Evolutionary conservation across 2,888 invertebrate genomes (phyloP), one percentile per base, ranked within the genome.

Genomic region (Pyrochroa serraticornis): DNA sequence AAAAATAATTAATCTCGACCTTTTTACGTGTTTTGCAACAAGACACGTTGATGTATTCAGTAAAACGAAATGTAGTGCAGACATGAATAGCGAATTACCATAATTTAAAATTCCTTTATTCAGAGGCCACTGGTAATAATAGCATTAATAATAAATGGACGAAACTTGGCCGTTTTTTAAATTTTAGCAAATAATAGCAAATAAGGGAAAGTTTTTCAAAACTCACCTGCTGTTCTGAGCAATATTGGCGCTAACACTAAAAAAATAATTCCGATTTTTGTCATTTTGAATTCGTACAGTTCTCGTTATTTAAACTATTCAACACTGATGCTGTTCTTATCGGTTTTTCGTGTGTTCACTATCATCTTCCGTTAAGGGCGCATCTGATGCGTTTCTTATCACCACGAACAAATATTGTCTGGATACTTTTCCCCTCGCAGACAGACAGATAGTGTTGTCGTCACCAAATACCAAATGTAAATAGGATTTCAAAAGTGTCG

Each of bases 51-150:
- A 59, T 43, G 48, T 37, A 53, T 50, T 55, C 41, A 55, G 58
- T 54, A 50, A 50, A 47, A 43, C 48, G 42, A 46, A 53, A 58
- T 39, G 43, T 60, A 49, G 55, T 58, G 58, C 60, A 66, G 61
- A 64, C 65, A 67, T 62, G 58, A 65, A 63, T 62, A 63, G 51
- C 46, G 7, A 37, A 66, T 68, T 63, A 63, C 47, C 67, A 68
- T 66, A 67, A 63, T 66, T 70, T 68, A 67, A 67, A 65, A 69
- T 71, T 68, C 67, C 45, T 65, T 66, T 60, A 58, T 62, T 57
- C 47, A 61, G 59, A 67, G 68, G 68, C 63, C 67, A 67, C 43
- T 42, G 58, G 57, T 57, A 43, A 60, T 63, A 51, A 57, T 54
- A 56, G 44, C 50, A 48, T 52, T 47, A 54, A 64, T 56, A 57